A percentile compares a stretch with the other conserved stretches of the same genome.
Evolutionary conservation across 1,140 invertebrate genomes (phyloP).

Genomic region (Hycleus cichorii): DNA sequence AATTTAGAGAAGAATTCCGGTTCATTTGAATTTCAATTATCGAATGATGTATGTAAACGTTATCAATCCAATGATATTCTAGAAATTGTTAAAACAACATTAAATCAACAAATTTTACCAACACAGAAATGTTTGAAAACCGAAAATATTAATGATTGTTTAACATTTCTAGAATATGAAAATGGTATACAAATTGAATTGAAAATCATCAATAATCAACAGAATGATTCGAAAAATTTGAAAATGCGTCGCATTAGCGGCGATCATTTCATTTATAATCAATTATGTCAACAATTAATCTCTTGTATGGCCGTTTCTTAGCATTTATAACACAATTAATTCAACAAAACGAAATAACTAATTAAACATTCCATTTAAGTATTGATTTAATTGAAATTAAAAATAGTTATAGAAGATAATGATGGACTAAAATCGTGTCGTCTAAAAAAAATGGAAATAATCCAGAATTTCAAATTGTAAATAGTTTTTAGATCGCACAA

Average conservation of each 20-base stretch:
- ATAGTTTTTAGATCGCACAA: too few relatives aligned
- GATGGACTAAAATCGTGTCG: too few relatives aligned
- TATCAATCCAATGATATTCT: slow-evolving; percentile 72
- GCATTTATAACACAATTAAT: slow-evolving; percentile 21
- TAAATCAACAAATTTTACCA: slow-evolving; percentile 62
- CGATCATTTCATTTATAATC: slow-evolving; percentile 82
- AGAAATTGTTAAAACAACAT: slow-evolving; percentile 71
- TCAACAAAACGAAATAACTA: too few relatives aligned
- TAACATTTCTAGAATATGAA: slow-evolving; percentile 62
- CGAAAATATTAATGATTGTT: slow-evolving; percentile 38
- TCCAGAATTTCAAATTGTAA: too few relatives aligned
- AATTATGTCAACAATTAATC: slow-evolving; percentile 84
- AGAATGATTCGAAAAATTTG: slow-evolving; percentile 67
- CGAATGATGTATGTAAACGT: slow-evolving; percentile 64
- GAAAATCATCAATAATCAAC: slow-evolving; percentile 63
- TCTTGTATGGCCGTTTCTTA: slow-evolving; percentile 75
- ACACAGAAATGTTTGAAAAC: slow-evolving; percentile 59
- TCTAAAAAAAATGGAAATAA: too few relatives aligned
- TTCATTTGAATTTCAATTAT: slow-evolving; percentile 47
- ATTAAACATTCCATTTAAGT: too few relatives aligned
- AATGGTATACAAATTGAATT: slow-evolving; percentile 83
- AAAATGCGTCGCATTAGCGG: slow-evolving; percentile 87
- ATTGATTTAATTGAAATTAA: too few relatives aligned
- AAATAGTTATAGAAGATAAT: too few relatives aligned
- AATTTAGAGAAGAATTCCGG: slow-evolving; percentile 30